Evolutionary conservation across 2,113 vertebrate species (phyloP).

Genomic region (Emberiza fucata): DNA sequence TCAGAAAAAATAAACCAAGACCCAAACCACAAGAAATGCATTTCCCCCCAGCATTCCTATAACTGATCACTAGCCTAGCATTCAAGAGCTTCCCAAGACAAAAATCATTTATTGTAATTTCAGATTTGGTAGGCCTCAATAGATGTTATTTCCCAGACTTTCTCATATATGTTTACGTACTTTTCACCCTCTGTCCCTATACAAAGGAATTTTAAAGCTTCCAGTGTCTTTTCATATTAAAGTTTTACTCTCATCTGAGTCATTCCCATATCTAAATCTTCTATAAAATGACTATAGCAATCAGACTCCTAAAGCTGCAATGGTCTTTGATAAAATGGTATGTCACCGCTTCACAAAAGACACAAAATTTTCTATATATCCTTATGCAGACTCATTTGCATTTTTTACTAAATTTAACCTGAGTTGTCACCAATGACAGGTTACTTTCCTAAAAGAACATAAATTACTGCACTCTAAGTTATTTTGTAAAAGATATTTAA

Average conservation of each 20-base stretch:
- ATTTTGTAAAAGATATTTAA: background rate
- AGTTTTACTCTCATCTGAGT: background rate
- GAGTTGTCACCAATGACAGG: background rate
- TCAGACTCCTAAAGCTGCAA: background rate
- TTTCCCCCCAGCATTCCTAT: background rate
- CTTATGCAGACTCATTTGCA: background rate
- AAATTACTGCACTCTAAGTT: background rate
- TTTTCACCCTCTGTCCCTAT: background rate
- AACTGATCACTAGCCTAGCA: background rate
- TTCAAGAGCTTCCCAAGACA: background rate
- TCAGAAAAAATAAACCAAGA: background rate
- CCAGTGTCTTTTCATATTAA: background rate
- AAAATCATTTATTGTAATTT: background rate
- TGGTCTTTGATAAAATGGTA: background rate
- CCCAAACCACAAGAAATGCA: background rate
- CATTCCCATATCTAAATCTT: background rate
- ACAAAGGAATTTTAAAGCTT: background rate
- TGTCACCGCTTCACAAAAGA: background rate
- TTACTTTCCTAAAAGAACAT: background rate
- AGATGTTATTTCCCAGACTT: background rate
- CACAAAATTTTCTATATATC: background rate
- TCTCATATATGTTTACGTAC: background rate
- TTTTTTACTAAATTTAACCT: background rate
- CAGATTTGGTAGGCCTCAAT: background rate
- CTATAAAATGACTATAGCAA: background rate